Evolutionary conservation across 2,113 vertebrate species (phyloP), one percentile per base, ranked within the genome.

Genomic region (Herpetotheres cachinnans): DNA sequence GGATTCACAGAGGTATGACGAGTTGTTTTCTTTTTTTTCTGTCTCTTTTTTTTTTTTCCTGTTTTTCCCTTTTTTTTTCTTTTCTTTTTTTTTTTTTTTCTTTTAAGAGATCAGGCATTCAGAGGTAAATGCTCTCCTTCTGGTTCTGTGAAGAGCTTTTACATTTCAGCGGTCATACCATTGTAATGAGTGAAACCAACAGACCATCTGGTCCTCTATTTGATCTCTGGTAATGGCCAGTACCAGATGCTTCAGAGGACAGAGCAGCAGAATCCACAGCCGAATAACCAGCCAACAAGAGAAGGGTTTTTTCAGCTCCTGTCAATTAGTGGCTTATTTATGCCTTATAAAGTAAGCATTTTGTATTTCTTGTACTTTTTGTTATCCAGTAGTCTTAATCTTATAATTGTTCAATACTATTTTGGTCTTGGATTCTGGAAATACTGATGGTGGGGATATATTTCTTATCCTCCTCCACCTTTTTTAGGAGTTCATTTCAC

Each of bases 161-260:
- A 95, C 82, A 95, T 95, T 96, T 97, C 85, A 93, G 82, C 9
- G 36, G 93, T 86, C 92, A 81, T 93, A 95, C 88, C 70, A 96
- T 95, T 97, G 95, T 96, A 85, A 84, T 89, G 89, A 90, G 82
- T 83, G 92, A 93, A 95, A 93, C 97, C 96, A 94, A 90, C 76
- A 58, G 95, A 93, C 97, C 96, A 96, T 97, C 96, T 97, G 96
- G 95, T 95, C 92, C 71, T 58, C 82, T 97, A 9, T 97, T 96
- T 96, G 96, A 95, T 97, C 82, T 92, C 89, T 95, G 89, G 94
- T 95, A 97, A 96, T 97, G 89, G 95, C 95, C 86, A 82, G 69
- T 36, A 96, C 90, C 92, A 97, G 97, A 97, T 97, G 97, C 92
- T 97, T 67, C 36, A 4, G 79, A 95, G 77, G 80, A 86, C 80